Evolutionary conservation across 2,888 invertebrate genomes (phyloP).

Genomic region (Heteropelma amictum): DNA sequence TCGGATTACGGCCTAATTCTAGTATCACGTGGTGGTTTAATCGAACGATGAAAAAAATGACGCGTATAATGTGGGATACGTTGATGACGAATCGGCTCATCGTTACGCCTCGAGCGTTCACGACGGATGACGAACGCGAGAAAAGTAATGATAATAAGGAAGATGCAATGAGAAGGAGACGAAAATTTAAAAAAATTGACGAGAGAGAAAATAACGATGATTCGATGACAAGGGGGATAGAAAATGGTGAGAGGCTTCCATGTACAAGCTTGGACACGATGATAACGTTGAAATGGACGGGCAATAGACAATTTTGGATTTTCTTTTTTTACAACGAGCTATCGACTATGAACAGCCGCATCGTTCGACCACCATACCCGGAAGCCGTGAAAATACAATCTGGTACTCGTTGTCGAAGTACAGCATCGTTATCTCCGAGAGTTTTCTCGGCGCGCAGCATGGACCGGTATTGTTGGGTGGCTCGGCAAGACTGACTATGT

Average conservation of each 20-base stretch:
- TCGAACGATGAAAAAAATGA: constrained; percentile 21
- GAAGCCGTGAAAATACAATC: constrained; percentile 91
- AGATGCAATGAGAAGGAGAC: neutral
- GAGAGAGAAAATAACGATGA: neutral
- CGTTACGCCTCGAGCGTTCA: constrained; percentile 7
- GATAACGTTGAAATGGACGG: constrained; percentile 37
- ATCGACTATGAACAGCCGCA: constrained; percentile 91
- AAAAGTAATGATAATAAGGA: neutral
- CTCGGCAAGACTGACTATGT: constrained; percentile 89
- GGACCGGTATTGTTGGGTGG: constrained; percentile 89
- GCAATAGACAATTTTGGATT: constrained; percentile 27
- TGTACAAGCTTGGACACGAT: constrained; percentile 24
- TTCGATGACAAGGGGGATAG: constrained; percentile 20
- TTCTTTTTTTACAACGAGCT: constrained; percentile 30
- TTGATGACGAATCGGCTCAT: constrained; percentile 28
- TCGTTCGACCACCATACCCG: constrained; percentile 96
- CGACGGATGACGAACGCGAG: neutral
- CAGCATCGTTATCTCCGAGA: constrained; percentile 93
- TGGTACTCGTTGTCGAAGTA: constrained; percentile 94
- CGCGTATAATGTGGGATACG: neutral
- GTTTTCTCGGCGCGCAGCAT: constrained; percentile 94
- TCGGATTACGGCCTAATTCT: constrained; percentile 50
- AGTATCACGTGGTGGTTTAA: constrained; percentile 49
- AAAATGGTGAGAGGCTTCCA: constrained; percentile 24
- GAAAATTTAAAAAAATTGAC: neutral